phyloP scores from a whole-genome alignment of 1,140 invertebrate genomes.

The Neodiprion pinetum region DNA sequence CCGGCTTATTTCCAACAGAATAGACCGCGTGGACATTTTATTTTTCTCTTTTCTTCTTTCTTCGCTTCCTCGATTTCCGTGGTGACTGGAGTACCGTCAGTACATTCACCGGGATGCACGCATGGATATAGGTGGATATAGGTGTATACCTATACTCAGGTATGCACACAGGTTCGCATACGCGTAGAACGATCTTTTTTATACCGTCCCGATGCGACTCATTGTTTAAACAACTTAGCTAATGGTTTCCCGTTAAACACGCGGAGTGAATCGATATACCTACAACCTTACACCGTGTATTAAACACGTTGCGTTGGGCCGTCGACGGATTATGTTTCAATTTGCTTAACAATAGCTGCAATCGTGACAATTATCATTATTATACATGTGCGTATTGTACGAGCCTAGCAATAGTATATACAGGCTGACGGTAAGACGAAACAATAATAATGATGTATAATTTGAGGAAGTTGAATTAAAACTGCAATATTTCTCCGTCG shows the following conservation, averaged over 20 bases:
- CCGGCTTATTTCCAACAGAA: no score
- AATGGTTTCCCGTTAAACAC: neutral
- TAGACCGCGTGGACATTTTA: no score
- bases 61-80: no score
- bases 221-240: constrained; percentile 1
- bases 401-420: neutral
- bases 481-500: no score
- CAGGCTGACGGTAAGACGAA: neutral
- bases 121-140: no score
- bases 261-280: neutral
- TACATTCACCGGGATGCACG: no score
- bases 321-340: constrained; percentile 2
- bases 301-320: neutral
- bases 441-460: neutral
- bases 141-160: no score
- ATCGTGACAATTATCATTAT: neutral
- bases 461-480: no score
- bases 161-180: no score
- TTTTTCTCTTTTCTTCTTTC: no score
- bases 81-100: no score
- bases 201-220: neutral
- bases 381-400: neutral
- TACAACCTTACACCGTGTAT: neutral
- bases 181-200: no score
- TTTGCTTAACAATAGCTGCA: neutral